Evolutionary conservation across 2,888 invertebrate genomes (phyloP).

Genomic region (Cotesia congregata): DNA sequence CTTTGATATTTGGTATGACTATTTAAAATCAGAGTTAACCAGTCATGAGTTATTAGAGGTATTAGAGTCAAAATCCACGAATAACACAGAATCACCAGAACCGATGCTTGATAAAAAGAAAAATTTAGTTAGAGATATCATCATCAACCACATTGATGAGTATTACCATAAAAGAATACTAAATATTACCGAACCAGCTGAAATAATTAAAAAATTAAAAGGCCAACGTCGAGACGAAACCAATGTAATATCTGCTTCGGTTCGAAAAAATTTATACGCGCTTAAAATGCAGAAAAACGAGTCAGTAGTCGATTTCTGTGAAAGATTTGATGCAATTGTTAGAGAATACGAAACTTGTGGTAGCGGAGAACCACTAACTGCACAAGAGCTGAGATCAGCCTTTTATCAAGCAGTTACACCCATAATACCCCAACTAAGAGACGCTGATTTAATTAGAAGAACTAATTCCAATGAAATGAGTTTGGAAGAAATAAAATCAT

Average conservation of each 20-base stretch:
- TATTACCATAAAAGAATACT: constrained; percentile 12
- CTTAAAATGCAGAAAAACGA: constrained; percentile 24
- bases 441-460: constrained; percentile 14
- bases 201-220: constrained; percentile 8
- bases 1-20: constrained; percentile 5
- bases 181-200: background rate
- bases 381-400: constrained; percentile 38
- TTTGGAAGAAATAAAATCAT: constrained; percentile 28
- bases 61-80: background rate
- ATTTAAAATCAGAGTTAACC: constrained; percentile 1
- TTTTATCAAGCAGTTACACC: constrained; percentile 47
- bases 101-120: background rate
- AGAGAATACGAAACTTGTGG: background rate
- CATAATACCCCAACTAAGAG: constrained; percentile 32
- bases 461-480: constrained; percentile 23
- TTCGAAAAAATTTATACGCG: constrained; percentile 41
- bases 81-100: background rate
- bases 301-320: constrained; percentile 5
- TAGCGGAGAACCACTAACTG: background rate
- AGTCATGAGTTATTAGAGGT: background rate
- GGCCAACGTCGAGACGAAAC: constrained; percentile 29
- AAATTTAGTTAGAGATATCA: background rate
- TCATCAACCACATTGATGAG: background rate
- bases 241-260: constrained; percentile 40
- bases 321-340: constrained; percentile 28